These are phyloP conservation scores for Ctenicera cuprea DNA, from an alignment of 2,888 invertebrate species.

Conservation along the genomic window DNA sequence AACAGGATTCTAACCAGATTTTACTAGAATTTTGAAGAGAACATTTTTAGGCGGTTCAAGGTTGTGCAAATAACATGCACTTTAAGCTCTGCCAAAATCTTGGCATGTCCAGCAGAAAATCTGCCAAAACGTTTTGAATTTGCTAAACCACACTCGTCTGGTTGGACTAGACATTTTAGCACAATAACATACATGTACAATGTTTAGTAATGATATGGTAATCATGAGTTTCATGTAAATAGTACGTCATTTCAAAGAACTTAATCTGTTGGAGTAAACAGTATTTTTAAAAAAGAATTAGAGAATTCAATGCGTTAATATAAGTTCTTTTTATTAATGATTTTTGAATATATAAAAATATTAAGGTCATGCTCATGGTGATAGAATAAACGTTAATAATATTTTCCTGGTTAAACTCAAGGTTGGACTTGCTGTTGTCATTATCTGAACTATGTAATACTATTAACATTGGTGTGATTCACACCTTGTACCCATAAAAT, in stretches of 20 bases:
- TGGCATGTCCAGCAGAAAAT: too few species aligned
- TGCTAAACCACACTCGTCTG: not conserved
- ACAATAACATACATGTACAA: slow-evolving; percentile 8
- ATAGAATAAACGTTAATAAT: too few species aligned
- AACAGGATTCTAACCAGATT: slow-evolving; percentile 31
- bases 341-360: not conserved
- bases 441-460: not conserved
- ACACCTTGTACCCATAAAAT: too few species aligned
- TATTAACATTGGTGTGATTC: not conserved
- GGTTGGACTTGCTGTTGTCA: not conserved
- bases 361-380: too few species aligned
- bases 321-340: not conserved
- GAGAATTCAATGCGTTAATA: not conserved
- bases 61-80: not conserved
- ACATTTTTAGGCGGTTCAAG: slow-evolving; percentile 1
- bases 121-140: not conserved
- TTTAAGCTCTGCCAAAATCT: not conserved
- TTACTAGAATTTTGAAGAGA: slow-evolving; percentile 9
- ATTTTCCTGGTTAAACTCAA: not conserved
- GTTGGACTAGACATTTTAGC: not conserved
- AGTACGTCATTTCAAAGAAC: slow-evolving; percentile 27
- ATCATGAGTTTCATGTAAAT: slow-evolving; percentile 18
- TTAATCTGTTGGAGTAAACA: slow-evolving; percentile 18
- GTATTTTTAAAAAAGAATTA: not conserved
- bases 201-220: slow-evolving; percentile 21